phyloP scores from a whole-genome alignment of 2,797 vertebrate genomes.

The Microcaecilia unicolor region DNA sequence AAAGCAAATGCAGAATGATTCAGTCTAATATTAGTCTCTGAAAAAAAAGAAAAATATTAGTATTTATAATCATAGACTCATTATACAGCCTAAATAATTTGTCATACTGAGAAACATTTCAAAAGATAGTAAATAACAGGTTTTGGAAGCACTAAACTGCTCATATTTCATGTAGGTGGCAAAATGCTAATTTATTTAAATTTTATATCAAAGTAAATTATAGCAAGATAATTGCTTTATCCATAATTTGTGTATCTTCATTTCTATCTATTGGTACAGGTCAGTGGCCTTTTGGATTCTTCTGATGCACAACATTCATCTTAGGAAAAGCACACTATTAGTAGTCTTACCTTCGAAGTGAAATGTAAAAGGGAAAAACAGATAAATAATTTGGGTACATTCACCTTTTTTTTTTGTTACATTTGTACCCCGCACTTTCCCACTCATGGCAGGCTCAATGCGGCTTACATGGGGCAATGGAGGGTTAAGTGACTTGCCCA shows the following conservation, averaged over 20 bases:
- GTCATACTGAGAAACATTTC: conserved; percentile 20
- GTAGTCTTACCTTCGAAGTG: not conserved
- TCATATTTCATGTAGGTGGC: conserved; percentile 10
- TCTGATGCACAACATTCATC: not conserved
- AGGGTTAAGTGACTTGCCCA: too few species aligned
- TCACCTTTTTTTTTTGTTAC: too few species aligned
- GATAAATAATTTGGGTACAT: too few species aligned
- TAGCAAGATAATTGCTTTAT: conserved; percentile 4
- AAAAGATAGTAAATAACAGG: conserved; percentile 6
- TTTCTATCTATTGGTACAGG: not conserved
- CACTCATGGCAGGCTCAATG: too few species aligned
- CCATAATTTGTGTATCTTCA: not conserved
- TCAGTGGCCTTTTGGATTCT: not conserved
- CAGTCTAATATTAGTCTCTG: conserved; percentile 4
- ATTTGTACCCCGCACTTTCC: too few species aligned
- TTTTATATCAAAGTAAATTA: conserved; percentile 1
- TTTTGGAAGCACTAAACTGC: conserved; percentile 25
- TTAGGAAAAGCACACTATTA: not conserved
- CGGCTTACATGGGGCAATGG: too few species aligned
- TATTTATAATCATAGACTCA: conserved; percentile 7
- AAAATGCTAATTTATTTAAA: conserved; percentile 17
- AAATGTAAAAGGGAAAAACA: too few species aligned
- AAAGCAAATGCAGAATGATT: not conserved
- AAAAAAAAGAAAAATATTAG: not conserved
- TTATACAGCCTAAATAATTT: conserved; percentile 9